Percentiles rank a stretch among this genome's conserved stretches.
Conservation (phyloP, 1,140 invertebrate species). For the Physella acuta region DNA sequence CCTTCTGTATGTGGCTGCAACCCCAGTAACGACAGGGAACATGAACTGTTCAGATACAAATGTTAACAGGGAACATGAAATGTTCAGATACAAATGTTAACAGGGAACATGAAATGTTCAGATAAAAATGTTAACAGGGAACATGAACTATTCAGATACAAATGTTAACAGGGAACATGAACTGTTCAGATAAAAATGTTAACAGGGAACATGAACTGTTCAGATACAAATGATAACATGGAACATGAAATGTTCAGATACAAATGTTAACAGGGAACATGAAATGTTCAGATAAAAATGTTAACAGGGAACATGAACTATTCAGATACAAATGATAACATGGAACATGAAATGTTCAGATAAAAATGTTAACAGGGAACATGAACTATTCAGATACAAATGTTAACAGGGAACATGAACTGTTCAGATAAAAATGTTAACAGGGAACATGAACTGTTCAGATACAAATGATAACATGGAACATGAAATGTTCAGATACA, state of each 20-base stretch:
- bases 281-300: background rate
- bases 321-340: background rate
- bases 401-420: background rate
- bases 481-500: too few species aligned
- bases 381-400: too few species aligned
- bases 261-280: background rate
- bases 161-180: background rate
- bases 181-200: background rate
- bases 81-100: background rate
- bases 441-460: background rate
- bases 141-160: too few species aligned
- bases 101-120: background rate
- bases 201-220: background rate
- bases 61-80: background rate
- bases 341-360: background rate
- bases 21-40: background rate
- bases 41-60: background rate
- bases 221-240: background rate
- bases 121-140: background rate
- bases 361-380: background rate
- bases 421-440: background rate
- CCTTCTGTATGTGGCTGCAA: background rate
- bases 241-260: too few species aligned
- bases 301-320: too few species aligned
- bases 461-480: background rate